Conservation (phyloP, 2,888 invertebrate species). For the Acrocyrtus sp. region DNA sequence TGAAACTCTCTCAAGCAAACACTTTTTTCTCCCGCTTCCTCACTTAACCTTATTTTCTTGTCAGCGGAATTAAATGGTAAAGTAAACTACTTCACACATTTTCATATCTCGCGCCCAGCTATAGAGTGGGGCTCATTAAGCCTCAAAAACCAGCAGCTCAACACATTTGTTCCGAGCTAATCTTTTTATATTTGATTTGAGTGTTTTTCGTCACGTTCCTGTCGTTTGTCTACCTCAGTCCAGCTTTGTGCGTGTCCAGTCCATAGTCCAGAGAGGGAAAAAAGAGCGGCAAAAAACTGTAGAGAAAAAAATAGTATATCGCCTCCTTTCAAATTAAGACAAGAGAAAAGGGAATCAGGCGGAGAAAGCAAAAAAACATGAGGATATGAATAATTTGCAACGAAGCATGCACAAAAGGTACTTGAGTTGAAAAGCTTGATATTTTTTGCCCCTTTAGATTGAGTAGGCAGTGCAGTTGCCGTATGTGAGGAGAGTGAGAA, state of each 20-base stretch:
- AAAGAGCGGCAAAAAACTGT: too few species aligned
- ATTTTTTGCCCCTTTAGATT: too few species aligned
- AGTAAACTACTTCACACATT: slow-evolving; percentile 9
- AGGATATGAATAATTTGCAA: slow-evolving; percentile 42
- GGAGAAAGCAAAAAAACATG: slow-evolving; percentile 7
- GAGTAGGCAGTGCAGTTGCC: too few species aligned
- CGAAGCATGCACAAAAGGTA: too few species aligned
- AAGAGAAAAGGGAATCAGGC: slow-evolving; percentile 6
- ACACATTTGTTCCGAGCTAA: too few species aligned
- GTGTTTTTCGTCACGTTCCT: background rate
- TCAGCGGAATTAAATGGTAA: too few species aligned
- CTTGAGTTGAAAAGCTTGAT: too few species aligned
- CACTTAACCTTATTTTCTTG: background rate
- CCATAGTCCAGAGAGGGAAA: background rate
- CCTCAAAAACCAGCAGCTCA: too few species aligned
- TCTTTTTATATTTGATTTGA: slow-evolving; percentile 3
- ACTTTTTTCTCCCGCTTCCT: background rate
- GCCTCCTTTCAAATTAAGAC: slow-evolving; percentile 17
- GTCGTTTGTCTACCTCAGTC: background rate
- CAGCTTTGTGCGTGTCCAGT: background rate
- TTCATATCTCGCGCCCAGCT: too few species aligned
- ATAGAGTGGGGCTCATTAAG: too few species aligned
- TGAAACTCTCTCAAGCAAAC: background rate
- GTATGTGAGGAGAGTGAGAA: background rate
- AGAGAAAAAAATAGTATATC: too few species aligned